Base-by-base conservation (phyloP, 2,113 vertebrate genomes). In the Spea bombifrons region DNA sequence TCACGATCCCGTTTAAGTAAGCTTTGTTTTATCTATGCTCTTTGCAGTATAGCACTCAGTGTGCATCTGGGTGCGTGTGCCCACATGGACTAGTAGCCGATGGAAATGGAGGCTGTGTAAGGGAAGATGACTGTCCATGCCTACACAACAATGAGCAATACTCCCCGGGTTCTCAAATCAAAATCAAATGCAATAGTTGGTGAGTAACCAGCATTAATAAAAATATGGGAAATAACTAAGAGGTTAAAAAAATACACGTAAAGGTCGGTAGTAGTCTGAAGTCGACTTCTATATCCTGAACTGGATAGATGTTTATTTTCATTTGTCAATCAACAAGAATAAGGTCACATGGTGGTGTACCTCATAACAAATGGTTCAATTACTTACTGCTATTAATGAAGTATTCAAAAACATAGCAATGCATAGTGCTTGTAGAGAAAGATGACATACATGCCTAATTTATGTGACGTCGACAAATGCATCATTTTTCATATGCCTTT, bases 51-150 rank as follows among this genome's bases (percentile, higher is more conserved):
- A 78, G 68, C 13, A 44, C 76, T 16, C 68, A 53, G 15, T 99
- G 97, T 82, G 76, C 92, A 76, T 94, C 97, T 2, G 97, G 97
- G 68, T 99, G 97, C 0, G 46, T 90, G 76, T 99, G 97, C 81
- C 96, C 95, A 8, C 5, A 3, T 6, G 95, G 92, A 15, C 90
- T 96, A 5, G 80, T 97, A 76, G 90, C 94, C 2, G 93, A 98
- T 63, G 94, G 92, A 6, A 90, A 83, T 1, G 94, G 93, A 53
- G 86, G 82, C 13, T 99, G 97, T 73, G 90, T 98, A 45, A 81
- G 83, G 61, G 83, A 91, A 76, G 88, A 89, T 0, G 77, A 94
- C 13, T 99, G 97, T 81, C 93, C 96, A 0, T 99, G 97, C 74
- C 77, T 91, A 84, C 95, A 96, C 81, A 87, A 96, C 0, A 91